phyloP scores from a whole-genome alignment of 2,113 vertebrate species.

The Peromyscus leucopus region DNA sequence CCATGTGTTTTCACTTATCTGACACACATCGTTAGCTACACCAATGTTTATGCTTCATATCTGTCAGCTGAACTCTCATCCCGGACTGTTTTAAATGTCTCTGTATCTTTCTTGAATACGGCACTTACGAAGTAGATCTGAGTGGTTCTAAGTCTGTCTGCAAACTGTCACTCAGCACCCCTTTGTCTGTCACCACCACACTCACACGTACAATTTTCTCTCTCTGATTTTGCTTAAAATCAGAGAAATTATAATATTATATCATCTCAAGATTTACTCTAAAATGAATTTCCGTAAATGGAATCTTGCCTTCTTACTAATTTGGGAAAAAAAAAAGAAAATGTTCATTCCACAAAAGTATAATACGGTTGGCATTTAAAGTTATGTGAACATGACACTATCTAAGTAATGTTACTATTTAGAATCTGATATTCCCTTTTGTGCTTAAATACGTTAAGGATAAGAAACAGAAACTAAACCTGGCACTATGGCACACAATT shows the following conservation, averaged over 20 bases:
- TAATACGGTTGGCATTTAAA: background rate
- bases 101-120: background rate
- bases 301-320: conserved; percentile 39
- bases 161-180: conserved; percentile 13
- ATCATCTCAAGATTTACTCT: background rate
- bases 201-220: conserved; percentile 37
- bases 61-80: background rate
- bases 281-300: conserved; percentile 61
- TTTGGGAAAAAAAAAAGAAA: background rate
- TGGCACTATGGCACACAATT: background rate
- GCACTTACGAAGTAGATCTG: background rate
- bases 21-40: background rate
- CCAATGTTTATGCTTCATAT: background rate
- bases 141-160: background rate
- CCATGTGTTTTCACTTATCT: background rate
- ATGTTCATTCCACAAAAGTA: background rate
- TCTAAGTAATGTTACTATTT: conserved; percentile 10
- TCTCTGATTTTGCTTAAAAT: conserved; percentile 52
- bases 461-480: conserved; percentile 18
- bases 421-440: background rate
- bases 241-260: background rate
- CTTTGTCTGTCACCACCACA: conserved; percentile 8
- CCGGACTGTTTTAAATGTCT: background rate
- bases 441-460: background rate
- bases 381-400: background rate